Conservation (phyloP, 2,113 vertebrate genomes). For the Procapra przewalskii region DNA sequence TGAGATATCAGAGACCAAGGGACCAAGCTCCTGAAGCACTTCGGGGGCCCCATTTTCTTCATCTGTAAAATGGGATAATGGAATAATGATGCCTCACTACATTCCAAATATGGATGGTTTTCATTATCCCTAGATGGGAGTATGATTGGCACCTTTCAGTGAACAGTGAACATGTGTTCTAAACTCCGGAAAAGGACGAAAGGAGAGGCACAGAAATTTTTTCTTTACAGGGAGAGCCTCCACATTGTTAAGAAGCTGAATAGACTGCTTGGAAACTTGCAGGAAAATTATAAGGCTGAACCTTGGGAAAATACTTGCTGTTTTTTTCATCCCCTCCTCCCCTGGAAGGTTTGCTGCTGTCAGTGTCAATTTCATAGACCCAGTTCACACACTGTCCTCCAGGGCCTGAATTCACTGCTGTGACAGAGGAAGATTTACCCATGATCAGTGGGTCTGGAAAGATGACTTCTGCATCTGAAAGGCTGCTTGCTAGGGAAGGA, state of each 20-base stretch:
- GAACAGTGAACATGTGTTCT: background rate
- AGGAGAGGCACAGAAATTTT: background rate
- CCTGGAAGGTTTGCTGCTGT: constrained; percentile 22
- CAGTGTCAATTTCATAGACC: background rate
- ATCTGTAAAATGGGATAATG: background rate
- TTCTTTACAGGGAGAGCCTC: background rate
- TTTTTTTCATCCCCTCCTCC: background rate
- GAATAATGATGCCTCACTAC: background rate
- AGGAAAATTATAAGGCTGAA: constrained; percentile 35
- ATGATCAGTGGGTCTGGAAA: background rate
- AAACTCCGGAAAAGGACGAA: background rate
- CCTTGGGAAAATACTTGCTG: constrained; percentile 30
- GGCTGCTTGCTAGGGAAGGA: background rate
- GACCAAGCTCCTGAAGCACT: background rate
- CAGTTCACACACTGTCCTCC: background rate
- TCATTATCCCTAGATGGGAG: background rate
- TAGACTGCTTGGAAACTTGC: constrained; percentile 42
- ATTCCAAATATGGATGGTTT: background rate
- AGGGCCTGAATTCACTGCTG: background rate
- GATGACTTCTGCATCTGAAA: background rate
- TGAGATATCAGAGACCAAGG: background rate
- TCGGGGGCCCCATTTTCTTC: background rate
- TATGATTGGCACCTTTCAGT: background rate
- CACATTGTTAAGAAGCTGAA: background rate
- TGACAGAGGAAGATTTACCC: background rate